These are phyloP conservation scores for Drosophila ironensis DNA, from an alignment of 1,140 invertebrate species.

Conservation along the genomic window DNA sequence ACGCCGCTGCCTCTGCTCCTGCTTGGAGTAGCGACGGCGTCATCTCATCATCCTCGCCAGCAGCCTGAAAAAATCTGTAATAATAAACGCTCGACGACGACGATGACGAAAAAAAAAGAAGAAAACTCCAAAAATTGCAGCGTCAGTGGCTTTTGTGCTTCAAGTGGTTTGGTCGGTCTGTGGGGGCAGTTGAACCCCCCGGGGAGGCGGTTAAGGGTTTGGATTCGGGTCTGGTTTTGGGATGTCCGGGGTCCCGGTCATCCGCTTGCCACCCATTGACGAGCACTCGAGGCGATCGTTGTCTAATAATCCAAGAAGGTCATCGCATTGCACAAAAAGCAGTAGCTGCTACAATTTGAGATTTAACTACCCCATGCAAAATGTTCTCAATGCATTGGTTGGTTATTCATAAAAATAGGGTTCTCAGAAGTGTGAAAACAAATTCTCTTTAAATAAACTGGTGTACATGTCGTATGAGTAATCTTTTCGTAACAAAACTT, in stretches of 20 bases:
- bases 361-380: too few species aligned
- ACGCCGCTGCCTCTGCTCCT: conserved; percentile 24
- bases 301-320: not conserved
- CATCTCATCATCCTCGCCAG: conserved; percentile 39
- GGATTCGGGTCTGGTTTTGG: not conserved
- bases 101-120: conserved; percentile 18
- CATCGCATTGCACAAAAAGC: too few species aligned
- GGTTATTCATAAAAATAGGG: too few species aligned
- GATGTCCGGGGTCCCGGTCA: conserved; percentile 15
- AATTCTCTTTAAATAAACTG: too few species aligned
- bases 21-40: conserved; percentile 54
- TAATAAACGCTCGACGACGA: conserved; percentile 77
- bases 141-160: conserved; percentile 77
- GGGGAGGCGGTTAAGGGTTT: not conserved
- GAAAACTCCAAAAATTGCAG: conserved; percentile 79
- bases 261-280: conserved; percentile 13
- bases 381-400: too few species aligned
- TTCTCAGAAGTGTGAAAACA: too few species aligned
- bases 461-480: too few species aligned
- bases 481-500: too few species aligned
- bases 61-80: conserved; percentile 62
- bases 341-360: too few species aligned
- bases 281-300: conserved; percentile 32
- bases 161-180: conserved; percentile 55
- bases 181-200: not conserved